phyloP scores from a whole-genome alignment of 30 jellyfish, hydroid and myxozoan species.

The Cassiopea andromeda region DNA sequence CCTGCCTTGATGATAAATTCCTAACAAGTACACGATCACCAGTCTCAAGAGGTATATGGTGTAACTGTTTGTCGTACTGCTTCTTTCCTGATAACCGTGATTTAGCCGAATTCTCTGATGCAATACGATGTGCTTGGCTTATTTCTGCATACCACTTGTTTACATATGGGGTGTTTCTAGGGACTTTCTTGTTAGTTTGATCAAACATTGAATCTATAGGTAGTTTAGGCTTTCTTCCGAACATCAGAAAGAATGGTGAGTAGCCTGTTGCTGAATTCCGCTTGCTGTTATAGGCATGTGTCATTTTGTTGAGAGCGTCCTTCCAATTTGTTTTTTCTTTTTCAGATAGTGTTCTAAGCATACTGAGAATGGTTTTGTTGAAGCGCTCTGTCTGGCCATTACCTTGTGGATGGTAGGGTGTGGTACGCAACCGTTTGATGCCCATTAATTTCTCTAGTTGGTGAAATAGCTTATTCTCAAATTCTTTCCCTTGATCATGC shows the following conservation, averaged over 20 bases:
- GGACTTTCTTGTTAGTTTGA: background rate
- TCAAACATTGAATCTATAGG: constrained; percentile 36
- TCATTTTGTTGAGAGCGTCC: constrained; percentile 6
- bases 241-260: constrained; percentile 14
- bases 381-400: constrained; percentile 18
- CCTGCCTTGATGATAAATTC: constrained; percentile 21
- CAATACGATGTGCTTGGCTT: constrained; percentile 48
- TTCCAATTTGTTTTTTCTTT: constrained; percentile 1
- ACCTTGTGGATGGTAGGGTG: background rate
- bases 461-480: constrained; percentile 10
- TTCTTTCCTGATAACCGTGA: background rate
- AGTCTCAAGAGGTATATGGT: background rate
- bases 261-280: constrained; percentile 1
- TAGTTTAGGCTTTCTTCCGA: constrained; percentile 22
- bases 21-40: constrained; percentile 27
- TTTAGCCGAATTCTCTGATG: constrained; percentile 1
- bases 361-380: constrained; percentile 16
- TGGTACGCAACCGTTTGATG: constrained; percentile 6
- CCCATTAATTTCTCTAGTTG: background rate
- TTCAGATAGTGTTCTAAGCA: constrained; percentile 35
- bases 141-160: constrained; percentile 27
- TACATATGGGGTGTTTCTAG: background rate
- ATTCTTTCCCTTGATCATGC: constrained; percentile 47
- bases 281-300: constrained; percentile 8
- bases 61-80: background rate